A percentile compares a stretch with the other conserved stretches of the same genome.
Conservation (phyloP, 2,797 vertebrate species). For the Hypotaenidia okinawae region DNA sequence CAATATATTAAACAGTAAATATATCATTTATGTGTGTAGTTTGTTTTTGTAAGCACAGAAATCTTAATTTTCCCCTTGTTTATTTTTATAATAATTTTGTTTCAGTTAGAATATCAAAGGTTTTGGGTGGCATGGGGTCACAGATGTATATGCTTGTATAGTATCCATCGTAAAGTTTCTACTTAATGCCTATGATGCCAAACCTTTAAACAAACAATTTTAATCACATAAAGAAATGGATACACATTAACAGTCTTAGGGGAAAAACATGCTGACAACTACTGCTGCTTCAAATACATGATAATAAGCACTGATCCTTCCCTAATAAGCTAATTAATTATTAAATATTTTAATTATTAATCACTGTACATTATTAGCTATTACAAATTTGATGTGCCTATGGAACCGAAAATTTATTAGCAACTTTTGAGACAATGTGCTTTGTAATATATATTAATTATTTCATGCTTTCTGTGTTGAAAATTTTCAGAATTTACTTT, state of each 20-base stretch:
- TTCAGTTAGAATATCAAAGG: background rate
- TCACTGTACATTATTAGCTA: background rate
- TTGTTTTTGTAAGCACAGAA: background rate
- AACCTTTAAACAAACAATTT: background rate
- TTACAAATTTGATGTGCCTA: accelerated
- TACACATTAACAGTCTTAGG: background rate
- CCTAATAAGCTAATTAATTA: background rate
- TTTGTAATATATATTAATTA: background rate
- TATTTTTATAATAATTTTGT: background rate
- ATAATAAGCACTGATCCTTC: background rate
- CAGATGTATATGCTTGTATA: background rate
- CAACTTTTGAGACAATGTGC: background rate
- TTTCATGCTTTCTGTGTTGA: background rate
- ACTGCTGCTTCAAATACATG: background rate
- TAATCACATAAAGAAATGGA: background rate
- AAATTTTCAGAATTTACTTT: background rate
- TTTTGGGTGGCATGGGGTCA: background rate
- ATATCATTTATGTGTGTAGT: background rate
- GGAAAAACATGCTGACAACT: background rate
- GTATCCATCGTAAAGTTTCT: background rate
- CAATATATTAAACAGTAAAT: background rate
- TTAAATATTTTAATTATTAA: background rate
- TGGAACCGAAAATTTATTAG: background rate
- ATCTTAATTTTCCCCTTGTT: background rate
- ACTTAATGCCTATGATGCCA: background rate